A percentile compares a stretch with the other conserved stretches of the same genome.
Conservation (phyloP, 2,888 invertebrate genomes). For the Patella depressa region DNA sequence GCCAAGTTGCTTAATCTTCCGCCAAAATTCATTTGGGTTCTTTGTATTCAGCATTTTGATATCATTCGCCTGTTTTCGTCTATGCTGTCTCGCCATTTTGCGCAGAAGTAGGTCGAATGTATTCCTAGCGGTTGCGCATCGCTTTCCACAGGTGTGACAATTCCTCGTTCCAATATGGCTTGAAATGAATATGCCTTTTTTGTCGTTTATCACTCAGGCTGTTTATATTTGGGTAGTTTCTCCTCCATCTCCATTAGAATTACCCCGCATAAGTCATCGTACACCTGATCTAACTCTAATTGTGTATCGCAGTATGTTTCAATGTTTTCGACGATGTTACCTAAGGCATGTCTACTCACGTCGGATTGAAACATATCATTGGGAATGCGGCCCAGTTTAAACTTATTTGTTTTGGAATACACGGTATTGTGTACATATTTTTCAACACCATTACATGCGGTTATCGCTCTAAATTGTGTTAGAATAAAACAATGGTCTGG, state of each 20-base stretch:
- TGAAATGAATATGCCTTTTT: background rate
- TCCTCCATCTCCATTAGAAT: background rate
- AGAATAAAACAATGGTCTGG: conserved; percentile 3
- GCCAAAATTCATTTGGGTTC: too few species aligned
- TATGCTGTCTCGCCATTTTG: too few species aligned
- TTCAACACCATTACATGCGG: background rate
- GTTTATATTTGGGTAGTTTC: too few species aligned
- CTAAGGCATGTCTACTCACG: background rate
- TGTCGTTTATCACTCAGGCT: background rate
- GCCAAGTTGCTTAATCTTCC: too few species aligned
- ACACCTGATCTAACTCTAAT: background rate
- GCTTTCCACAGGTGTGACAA: background rate
- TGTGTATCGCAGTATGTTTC: background rate
- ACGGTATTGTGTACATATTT: too few species aligned
- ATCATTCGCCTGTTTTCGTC: too few species aligned
- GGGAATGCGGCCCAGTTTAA: background rate
- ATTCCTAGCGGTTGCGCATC: background rate
- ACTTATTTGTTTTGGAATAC: too few species aligned
- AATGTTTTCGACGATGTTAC: background rate
- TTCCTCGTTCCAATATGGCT: background rate
- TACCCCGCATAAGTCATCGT: background rate
- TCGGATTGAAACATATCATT: conserved; percentile 6
- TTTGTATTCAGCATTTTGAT: too few species aligned
- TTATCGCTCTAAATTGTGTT: background rate
- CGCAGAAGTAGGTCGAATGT: background rate